Percentiles rank a stretch among this genome's conserved stretches.
Conservation (phyloP, 2,888 invertebrate species). For the Serripes groenlandicus region DNA sequence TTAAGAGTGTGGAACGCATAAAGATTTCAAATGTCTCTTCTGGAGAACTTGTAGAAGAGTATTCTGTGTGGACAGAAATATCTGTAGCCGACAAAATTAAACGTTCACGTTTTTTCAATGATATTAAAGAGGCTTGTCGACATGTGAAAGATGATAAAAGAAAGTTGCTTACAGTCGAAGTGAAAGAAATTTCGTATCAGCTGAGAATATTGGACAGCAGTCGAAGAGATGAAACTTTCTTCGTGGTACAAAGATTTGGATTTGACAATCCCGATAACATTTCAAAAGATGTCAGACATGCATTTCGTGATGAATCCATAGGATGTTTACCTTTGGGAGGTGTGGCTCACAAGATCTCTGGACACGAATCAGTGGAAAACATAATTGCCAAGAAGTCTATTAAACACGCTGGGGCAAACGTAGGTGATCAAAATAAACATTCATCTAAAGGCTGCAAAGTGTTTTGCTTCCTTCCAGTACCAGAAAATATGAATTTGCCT, state of each 20-base stretch:
- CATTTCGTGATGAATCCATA: conserved; percentile 67
- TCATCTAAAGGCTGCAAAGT: conserved; percentile 24
- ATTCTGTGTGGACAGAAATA: conserved; percentile 36
- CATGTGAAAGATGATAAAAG: conserved; percentile 5
- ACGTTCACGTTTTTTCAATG: conserved; percentile 32
- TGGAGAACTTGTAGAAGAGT: conserved; percentile 44
- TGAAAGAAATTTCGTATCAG: conserved; percentile 36
- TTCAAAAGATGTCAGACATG: conserved; percentile 57
- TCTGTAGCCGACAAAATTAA: conserved; percentile 31
- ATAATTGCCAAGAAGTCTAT: not conserved
- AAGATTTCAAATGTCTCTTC: conserved; percentile 46
- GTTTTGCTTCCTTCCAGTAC: conserved; percentile 80
- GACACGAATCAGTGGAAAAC: not conserved
- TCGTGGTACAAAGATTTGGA: conserved; percentile 77
- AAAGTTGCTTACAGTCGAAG: not conserved
- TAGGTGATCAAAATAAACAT: not conserved
- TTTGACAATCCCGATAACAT: conserved; percentile 45
- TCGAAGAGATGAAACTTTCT: conserved; percentile 58
- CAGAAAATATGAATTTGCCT: conserved; percentile 73
- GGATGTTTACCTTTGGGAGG: conserved; percentile 73
- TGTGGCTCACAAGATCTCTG: conserved; percentile 54
- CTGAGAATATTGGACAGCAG: conserved; percentile 27
- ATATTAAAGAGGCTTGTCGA: conserved; percentile 5
- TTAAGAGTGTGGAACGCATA: conserved; percentile 35
- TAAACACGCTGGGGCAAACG: not conserved